Percentiles rank a stretch among this genome's conserved stretches.
These are phyloP conservation scores for Exaiptasia diaphana DNA, from an alignment of 64 coral and sea anemone species.

Conservation along the genomic window DNA sequence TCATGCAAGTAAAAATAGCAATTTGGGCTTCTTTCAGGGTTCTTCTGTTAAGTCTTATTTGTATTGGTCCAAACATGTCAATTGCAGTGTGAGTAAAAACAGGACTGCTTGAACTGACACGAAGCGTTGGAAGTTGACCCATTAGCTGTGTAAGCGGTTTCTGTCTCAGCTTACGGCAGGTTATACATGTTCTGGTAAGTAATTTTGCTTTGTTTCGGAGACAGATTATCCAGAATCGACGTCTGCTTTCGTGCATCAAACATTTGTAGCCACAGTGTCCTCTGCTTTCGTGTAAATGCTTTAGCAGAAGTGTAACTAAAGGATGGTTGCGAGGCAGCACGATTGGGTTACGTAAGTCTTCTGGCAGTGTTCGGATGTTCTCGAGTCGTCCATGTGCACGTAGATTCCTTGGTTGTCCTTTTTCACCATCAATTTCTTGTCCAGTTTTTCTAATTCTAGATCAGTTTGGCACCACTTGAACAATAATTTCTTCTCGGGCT, in stretches of 20 bases:
- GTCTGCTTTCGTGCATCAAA: conserved; percentile 31
- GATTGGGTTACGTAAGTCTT: conserved; percentile 18
- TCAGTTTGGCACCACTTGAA: neutral
- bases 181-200: neutral
- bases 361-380: neutral
- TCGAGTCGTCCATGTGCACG: neutral
- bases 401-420: neutral
- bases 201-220: neutral
- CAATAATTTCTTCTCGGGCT: too few species aligned
- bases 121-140: conserved; percentile 18
- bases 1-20: conserved; percentile 45
- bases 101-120: neutral
- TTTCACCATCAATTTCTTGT: conserved; percentile 23
- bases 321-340: conserved; percentile 5
- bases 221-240: conserved; percentile 24
- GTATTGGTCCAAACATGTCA: conserved; percentile 37
- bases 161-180: conserved; percentile 9
- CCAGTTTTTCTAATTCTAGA: neutral
- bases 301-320: neutral
- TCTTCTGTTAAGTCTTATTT: conserved; percentile 31
- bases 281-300: conserved; percentile 1
- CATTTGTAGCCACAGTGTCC: conserved; percentile 30
- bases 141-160: conserved; percentile 10
- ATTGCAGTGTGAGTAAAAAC: conserved; percentile 10
- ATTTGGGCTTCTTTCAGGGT: conserved; percentile 51